Conservation (phyloP, 2,888 invertebrate genomes). For the Matsumyia berberina region DNA sequence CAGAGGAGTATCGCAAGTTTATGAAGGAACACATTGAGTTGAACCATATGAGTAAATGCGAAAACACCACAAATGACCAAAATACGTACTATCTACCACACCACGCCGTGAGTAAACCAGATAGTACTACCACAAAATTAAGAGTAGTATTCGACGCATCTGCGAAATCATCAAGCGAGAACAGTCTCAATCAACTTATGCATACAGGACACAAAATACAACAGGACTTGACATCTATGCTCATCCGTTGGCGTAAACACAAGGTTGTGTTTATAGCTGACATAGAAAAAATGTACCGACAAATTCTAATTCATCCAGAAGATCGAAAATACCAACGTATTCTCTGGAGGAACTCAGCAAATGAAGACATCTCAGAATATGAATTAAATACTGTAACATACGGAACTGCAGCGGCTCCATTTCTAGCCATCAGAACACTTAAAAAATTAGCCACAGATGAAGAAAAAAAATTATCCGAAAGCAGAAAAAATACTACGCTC, state of each 20-base stretch:
- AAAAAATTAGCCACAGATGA: not conserved
- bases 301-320: too few relatives aligned
- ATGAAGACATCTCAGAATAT: not conserved
- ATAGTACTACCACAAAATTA: conserved; percentile 4
- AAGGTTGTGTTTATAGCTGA: too few relatives aligned
- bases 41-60: conserved; percentile 16
- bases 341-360: not conserved
- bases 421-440: too few relatives aligned
- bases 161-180: not conserved
- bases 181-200: conserved; percentile 6
- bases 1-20: not conserved
- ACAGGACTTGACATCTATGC: conserved; percentile 3
- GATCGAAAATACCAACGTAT: not conserved
- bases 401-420: not conserved
- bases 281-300: too few relatives aligned
- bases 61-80: not conserved
- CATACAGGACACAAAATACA: conserved; percentile 10
- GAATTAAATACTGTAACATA: too few relatives aligned
- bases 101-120: conserved; percentile 9
- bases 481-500: not conserved
- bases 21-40: not conserved
- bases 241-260: conserved; percentile 2
- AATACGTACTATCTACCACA: conserved; percentile 10
- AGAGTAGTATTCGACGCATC: too few relatives aligned
- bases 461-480: too few relatives aligned